phyloP scores from a whole-genome alignment of 2,113 vertebrate species.

The Syrrhaptes paradoxus region DNA sequence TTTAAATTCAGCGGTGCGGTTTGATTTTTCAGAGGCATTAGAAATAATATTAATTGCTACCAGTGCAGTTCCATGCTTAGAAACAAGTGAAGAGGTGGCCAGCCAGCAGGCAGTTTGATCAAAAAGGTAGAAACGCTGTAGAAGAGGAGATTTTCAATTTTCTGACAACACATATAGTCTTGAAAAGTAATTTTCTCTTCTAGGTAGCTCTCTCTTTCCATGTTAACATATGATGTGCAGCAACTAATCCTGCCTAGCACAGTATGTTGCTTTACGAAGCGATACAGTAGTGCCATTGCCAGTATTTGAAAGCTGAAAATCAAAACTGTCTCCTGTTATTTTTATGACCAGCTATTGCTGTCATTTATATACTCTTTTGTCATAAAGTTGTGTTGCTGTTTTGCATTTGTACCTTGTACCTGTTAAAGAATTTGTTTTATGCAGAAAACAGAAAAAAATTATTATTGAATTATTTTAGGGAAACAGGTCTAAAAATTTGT shows the following conservation, averaged over 20 bases:
- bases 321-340: not conserved
- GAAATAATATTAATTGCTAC: not conserved
- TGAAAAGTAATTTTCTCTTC: not conserved
- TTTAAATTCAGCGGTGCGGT: not conserved
- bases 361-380: not conserved
- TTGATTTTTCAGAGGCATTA: slow-evolving; percentile 3
- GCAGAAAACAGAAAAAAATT: not conserved
- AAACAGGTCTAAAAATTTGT: not conserved
- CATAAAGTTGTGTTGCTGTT: not conserved
- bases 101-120: not conserved
- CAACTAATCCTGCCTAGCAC: not conserved
- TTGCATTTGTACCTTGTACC: not conserved
- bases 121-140: fast-evolving
- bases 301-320: not conserved
- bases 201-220: not conserved
- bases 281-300: not conserved
- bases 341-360: not conserved
- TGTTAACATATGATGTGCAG: not conserved
- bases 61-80: not conserved
- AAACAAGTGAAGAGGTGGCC: not conserved
- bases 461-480: not conserved
- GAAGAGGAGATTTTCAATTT: not conserved
- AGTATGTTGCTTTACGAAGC: not conserved
- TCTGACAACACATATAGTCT: not conserved
- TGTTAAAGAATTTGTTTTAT: not conserved